phyloP scores from a whole-genome alignment of 2,113 vertebrate species.

The Megalops atlanticus region DNA sequence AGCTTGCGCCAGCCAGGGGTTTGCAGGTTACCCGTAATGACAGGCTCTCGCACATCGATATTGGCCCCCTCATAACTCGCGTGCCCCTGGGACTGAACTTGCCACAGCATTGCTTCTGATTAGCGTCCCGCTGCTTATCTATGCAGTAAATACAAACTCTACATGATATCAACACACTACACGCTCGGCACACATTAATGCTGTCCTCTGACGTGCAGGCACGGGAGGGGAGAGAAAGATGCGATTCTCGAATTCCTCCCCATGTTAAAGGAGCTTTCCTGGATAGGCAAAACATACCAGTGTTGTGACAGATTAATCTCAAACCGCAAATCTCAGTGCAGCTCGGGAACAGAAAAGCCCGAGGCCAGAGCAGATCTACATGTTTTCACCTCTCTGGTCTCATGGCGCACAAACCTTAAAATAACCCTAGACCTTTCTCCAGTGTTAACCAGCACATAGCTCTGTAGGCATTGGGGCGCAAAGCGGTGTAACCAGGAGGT shows the following conservation, averaged over 20 bases:
- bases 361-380: neutral
- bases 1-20: neutral
- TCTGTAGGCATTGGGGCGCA: neutral
- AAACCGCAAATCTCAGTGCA: neutral
- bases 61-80: neutral
- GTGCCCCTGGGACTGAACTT: neutral
- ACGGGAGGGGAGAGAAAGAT: too few relatives aligned
- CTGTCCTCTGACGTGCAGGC: neutral
- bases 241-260: neutral
- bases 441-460: neutral
- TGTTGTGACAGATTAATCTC: neutral
- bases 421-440: neutral
- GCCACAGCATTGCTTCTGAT: neutral
- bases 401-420: neutral
- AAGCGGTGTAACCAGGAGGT: neutral
- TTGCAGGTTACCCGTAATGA: neutral
- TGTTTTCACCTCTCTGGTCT: neutral
- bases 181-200: neutral
- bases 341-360: neutral
- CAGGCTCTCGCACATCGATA: slow-evolving; percentile 4
- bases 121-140: neutral
- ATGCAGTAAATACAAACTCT: neutral
- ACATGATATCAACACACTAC: neutral
- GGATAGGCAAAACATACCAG: neutral
- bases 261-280: neutral